Evolutionary conservation across 2,113 vertebrate genomes (phyloP).

Genomic region (Baryphthengus martii): DNA sequence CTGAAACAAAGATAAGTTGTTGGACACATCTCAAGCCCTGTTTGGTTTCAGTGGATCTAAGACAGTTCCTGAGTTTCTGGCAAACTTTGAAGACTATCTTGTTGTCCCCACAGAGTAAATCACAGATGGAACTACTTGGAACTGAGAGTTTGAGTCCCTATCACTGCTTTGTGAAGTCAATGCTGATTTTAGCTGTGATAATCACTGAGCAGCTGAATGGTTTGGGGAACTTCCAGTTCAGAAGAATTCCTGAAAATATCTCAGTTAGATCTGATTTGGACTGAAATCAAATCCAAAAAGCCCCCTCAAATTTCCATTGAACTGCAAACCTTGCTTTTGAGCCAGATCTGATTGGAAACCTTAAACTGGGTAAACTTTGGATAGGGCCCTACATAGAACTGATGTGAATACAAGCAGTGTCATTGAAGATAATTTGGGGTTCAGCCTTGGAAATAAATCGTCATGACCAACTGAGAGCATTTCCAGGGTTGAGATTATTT

Average conservation of each 20-base stretch:
- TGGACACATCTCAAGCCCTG: background rate
- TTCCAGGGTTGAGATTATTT: background rate
- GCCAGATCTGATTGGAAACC: slow-evolving; percentile 15
- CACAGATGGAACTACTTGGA: slow-evolving; percentile 64
- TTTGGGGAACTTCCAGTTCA: slow-evolving; percentile 67
- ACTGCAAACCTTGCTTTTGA: slow-evolving; percentile 13
- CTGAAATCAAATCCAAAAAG: slow-evolving; percentile 48
- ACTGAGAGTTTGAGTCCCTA: slow-evolving; percentile 50
- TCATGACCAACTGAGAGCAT: background rate
- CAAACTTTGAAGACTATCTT: slow-evolving; percentile 29
- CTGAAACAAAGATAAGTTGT: background rate
- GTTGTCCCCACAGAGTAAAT: slow-evolving; percentile 35
- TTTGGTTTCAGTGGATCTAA: background rate
- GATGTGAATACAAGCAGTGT: background rate
- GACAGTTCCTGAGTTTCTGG: slow-evolving; percentile 32
- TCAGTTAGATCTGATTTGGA: slow-evolving; percentile 60
- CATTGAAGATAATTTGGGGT: background rate
- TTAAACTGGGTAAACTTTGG: background rate
- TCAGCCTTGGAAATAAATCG: background rate
- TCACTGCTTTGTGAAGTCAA: slow-evolving; percentile 60
- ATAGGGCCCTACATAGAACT: background rate
- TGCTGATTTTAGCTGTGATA: slow-evolving; percentile 66
- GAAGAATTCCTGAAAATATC: slow-evolving; percentile 67
- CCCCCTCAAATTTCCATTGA: slow-evolving; percentile 43
- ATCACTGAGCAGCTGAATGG: slow-evolving; percentile 63